A percentile compares a stretch with the other conserved stretches of the same genome.
Conservation (phyloP, 92 coral and sea anemone genomes). For the Phenganax stokvisi region DNA sequence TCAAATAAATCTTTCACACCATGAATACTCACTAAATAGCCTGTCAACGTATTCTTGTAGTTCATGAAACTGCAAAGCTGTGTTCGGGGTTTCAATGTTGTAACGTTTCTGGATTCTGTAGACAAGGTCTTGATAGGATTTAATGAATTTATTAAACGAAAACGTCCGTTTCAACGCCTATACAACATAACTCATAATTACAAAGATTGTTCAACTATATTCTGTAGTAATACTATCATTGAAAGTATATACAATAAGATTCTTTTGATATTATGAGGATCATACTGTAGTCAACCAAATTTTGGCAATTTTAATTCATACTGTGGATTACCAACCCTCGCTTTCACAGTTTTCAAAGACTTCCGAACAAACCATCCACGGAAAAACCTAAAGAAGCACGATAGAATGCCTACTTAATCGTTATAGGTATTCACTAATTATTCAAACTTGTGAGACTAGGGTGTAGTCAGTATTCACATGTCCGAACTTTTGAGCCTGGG, state of each 20-base stretch:
- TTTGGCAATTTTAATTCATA: not conserved
- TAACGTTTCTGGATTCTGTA: slow-evolving; percentile 83
- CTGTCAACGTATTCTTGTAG: slow-evolving; percentile 94
- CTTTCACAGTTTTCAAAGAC: slow-evolving; percentile 73
- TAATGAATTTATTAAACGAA: slow-evolving; percentile 84
- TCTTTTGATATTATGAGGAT: not conserved
- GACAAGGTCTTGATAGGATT: slow-evolving; percentile 82
- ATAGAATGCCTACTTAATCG: too few species aligned
- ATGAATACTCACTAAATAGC: slow-evolving; percentile 62
- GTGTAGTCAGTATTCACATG: too few species aligned
- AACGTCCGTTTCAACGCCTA: slow-evolving; percentile 93
- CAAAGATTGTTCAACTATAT: too few species aligned
- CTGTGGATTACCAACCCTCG: slow-evolving; percentile 55
- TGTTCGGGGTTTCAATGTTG: slow-evolving; percentile 73
- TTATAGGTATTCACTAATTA: too few species aligned
- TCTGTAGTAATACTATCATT: too few species aligned
- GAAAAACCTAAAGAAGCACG: slow-evolving; percentile 56
- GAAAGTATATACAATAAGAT: too few species aligned
- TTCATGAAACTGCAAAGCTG: slow-evolving; percentile 83
- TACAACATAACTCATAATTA: not conserved
- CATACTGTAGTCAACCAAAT: not conserved
- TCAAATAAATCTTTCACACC: not conserved
- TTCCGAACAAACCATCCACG: slow-evolving; percentile 99
- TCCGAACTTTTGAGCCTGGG: too few species aligned
- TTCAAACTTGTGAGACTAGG: too few species aligned